phyloP scores from a whole-genome alignment of 1,140 invertebrate species.

The Gryon sp. region DNA sequence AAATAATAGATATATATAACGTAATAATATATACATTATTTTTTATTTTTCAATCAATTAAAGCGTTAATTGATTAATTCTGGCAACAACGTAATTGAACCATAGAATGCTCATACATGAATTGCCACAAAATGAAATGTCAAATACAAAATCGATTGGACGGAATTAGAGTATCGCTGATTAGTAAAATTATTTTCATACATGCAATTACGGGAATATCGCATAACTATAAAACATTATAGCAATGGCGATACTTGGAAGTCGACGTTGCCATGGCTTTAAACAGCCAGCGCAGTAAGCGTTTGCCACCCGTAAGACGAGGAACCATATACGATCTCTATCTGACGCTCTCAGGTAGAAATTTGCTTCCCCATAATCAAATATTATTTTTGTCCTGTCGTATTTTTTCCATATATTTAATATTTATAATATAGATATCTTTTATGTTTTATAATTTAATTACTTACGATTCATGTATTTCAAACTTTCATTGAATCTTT shows the following conservation, averaged over 20 bases:
- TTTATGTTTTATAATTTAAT: too few species aligned
- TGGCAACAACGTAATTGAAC: too few species aligned
- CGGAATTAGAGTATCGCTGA: constrained; percentile 11
- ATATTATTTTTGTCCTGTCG: constrained; percentile 47
- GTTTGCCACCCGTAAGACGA: constrained; percentile 89
- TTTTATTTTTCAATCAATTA: too few species aligned
- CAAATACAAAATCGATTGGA: constrained; percentile 15
- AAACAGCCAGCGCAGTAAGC: constrained; percentile 87
- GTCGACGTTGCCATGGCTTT: constrained; percentile 85
- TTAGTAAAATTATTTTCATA: constrained; percentile 18
- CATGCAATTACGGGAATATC: constrained; percentile 62
- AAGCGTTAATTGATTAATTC: too few species aligned
- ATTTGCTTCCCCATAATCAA: constrained; percentile 71
- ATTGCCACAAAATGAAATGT: too few species aligned
- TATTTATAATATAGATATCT: too few species aligned
- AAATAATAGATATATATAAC: too few species aligned
- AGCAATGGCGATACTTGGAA: constrained; percentile 85
- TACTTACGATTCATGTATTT: constrained; percentile 5
- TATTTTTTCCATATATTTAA: constrained; percentile 33
- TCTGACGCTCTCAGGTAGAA: constrained; percentile 91
- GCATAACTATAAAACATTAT: constrained; percentile 78
- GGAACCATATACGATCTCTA: constrained; percentile 91
- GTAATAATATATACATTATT: too few species aligned
- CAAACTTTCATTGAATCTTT: constrained; percentile 11
- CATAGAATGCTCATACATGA: too few species aligned